Evolutionary conservation across 2,888 invertebrate genomes (phyloP).

Genomic region (Onchidella celtica): DNA sequence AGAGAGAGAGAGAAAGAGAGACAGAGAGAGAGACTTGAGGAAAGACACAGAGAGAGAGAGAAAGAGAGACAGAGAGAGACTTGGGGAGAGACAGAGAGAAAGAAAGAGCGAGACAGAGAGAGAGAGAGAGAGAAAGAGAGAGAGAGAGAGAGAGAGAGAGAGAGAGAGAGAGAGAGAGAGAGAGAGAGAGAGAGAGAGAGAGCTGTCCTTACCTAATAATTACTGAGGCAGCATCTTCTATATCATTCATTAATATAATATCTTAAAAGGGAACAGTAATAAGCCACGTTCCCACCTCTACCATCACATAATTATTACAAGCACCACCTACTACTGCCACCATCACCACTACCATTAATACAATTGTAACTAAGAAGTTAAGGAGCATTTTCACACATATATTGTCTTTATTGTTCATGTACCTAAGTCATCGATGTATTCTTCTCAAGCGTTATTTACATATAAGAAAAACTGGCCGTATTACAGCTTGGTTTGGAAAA

Average conservation of each 20-base stretch:
- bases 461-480: too few species aligned
- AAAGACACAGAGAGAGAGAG: not conserved
- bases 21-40: slow-evolving; percentile 7
- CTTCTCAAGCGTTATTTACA: too few species aligned
- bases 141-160: not conserved
- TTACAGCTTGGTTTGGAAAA: too few species aligned
- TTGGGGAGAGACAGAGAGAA: not conserved
- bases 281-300: too few species aligned
- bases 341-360: too few species aligned
- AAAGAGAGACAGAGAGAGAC: not conserved
- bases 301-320: too few species aligned
- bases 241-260: not conserved
- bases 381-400: too few species aligned
- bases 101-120: slow-evolving; percentile 13
- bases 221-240: not conserved
- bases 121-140: slow-evolving; percentile 14
- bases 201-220: not conserved
- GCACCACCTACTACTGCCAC: too few species aligned
- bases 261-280: not conserved
- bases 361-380: too few species aligned
- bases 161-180: not conserved
- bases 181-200: not conserved
- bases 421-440: too few species aligned
- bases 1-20: slow-evolving; percentile 14
- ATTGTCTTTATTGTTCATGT: too few species aligned